Conservation (phyloP, 2,888 invertebrate genomes). For the Epistrophella euchroma region DNA sequence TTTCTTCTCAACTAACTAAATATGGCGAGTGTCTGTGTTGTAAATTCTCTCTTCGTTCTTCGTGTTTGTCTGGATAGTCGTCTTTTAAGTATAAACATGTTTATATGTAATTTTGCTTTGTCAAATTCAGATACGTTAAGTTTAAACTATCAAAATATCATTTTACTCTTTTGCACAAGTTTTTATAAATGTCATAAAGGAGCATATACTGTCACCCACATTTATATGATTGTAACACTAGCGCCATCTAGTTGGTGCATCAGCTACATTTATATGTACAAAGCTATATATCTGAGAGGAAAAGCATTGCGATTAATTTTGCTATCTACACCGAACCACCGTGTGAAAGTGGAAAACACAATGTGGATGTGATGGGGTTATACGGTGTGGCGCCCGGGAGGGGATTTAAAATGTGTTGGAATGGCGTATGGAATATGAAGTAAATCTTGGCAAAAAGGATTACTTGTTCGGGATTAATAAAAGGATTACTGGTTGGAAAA, state of each 20-base stretch:
- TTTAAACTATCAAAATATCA: slow-evolving; percentile 63
- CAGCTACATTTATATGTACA: not conserved
- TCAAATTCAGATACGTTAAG: slow-evolving; percentile 60
- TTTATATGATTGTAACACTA: slow-evolving; percentile 30
- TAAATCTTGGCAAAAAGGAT: slow-evolving; percentile 75
- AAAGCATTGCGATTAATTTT: slow-evolving; percentile 58
- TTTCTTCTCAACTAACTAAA: slow-evolving; percentile 33
- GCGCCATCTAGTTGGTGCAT: slow-evolving; percentile 26
- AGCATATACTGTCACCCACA: slow-evolving; percentile 43
- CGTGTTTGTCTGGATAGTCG: not conserved
- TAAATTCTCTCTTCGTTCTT: not conserved
- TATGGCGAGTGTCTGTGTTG: not conserved
- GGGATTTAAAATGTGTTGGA: not conserved
- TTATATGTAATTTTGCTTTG: not conserved
- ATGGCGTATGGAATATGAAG: slow-evolving; percentile 54
- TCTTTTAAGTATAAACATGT: not conserved
- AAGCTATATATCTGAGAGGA: not conserved
- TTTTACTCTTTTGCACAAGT: slow-evolving; percentile 20
- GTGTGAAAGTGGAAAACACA: slow-evolving; percentile 49
- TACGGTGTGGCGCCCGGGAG: not conserved
- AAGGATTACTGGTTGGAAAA: slow-evolving; percentile 73
- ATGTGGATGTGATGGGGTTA: slow-evolving; percentile 26
- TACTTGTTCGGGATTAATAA: slow-evolving; percentile 74
- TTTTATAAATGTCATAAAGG: not conserved
- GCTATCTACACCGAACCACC: slow-evolving; percentile 62